Evolutionary conservation across 2,113 vertebrate genomes (phyloP).

Genomic region (Alouatta palliata): DNA sequence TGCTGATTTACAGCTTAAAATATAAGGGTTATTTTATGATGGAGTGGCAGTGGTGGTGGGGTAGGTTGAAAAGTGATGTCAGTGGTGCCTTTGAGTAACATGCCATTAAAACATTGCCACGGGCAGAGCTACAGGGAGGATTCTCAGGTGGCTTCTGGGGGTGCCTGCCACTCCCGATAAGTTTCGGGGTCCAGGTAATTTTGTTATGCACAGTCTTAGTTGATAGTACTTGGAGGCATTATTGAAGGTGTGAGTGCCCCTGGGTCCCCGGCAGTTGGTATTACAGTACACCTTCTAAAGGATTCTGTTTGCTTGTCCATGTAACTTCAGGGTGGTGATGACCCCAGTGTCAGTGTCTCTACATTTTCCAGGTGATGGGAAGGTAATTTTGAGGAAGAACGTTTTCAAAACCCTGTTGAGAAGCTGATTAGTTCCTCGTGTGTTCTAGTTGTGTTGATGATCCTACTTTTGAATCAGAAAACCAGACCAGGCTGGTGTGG

Average conservation of each 20-base stretch:
- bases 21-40: constrained; percentile 77
- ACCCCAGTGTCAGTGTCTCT: not conserved
- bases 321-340: not conserved
- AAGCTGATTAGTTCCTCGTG: not conserved
- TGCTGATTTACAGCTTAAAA: constrained; percentile 78
- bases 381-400: not conserved
- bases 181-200: not conserved
- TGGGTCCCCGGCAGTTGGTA: not conserved
- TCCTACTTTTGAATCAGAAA: not conserved
- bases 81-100: constrained; percentile 61
- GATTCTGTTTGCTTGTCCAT: not conserved
- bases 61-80: constrained; percentile 60
- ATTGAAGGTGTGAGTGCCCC: not conserved
- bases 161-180: not conserved
- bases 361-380: not conserved
- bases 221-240: not conserved
- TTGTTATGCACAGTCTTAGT: not conserved
- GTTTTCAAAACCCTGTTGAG: not conserved
- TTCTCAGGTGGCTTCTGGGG: not conserved
- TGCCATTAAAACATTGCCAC: constrained; percentile 65
- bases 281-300: not conserved
- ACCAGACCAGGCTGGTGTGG: too few relatives aligned
- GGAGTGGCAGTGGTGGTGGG: constrained; percentile 44
- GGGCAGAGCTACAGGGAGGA: constrained; percentile 53
- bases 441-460: not conserved